Conservation (phyloP, 2,888 invertebrate species). For the Sarcophaga rosellei region DNA sequence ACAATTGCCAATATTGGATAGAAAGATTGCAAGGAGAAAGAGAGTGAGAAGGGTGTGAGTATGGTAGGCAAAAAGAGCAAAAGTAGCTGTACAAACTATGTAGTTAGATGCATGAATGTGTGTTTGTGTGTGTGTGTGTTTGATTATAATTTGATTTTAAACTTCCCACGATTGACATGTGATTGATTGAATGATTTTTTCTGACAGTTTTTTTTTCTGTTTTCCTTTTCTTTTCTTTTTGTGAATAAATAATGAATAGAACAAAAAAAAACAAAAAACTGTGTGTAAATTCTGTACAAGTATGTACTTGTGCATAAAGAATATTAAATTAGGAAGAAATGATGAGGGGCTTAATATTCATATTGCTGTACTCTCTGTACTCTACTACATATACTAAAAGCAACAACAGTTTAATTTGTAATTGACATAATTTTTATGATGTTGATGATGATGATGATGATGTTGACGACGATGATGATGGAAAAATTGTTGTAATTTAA, state of each 20-base stretch:
- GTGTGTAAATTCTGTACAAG: conserved; percentile 49
- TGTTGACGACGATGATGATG: conserved; percentile 43
- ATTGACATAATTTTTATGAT: conserved; percentile 63
- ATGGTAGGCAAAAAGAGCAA: no score
- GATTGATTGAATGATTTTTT: conserved; percentile 62
- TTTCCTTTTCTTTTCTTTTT: conserved; percentile 9
- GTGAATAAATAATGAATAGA: neutral
- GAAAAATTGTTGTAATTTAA: conserved; percentile 57
- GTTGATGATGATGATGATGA: conserved; percentile 24
- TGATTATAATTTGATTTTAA: conserved; percentile 59
- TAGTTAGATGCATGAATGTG: neutral
- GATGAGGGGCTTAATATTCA: neutral
- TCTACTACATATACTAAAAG: neutral
- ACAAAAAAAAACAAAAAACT: conserved; percentile 26
- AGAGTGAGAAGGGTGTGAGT: no score
- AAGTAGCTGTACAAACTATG: no score
- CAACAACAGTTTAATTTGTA: conserved; percentile 55
- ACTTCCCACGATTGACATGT: conserved; percentile 71
- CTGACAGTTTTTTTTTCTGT: neutral
- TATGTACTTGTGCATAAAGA: conserved; percentile 54
- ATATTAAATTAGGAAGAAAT: conserved; percentile 56
- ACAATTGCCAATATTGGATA: conserved; percentile 23
- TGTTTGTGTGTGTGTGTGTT: conserved; percentile 12
- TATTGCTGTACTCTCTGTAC: neutral
- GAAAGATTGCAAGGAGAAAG: neutral